phyloP scores from a whole-genome alignment of 2,113 vertebrate genomes.

The Dendropsophus ebraccatus region DNA sequence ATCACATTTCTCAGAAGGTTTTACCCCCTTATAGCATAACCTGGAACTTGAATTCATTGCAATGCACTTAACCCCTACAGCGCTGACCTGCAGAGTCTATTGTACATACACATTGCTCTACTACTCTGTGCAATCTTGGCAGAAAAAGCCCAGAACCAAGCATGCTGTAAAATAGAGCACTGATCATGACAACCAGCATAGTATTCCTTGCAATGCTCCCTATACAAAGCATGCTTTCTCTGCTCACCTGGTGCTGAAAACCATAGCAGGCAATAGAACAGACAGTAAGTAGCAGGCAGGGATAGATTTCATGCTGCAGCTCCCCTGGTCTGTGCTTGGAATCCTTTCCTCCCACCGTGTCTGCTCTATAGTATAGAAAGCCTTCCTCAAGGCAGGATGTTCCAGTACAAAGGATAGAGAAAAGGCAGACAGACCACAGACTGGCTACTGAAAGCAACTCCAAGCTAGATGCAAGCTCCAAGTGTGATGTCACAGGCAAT shows the following conservation, averaged over 20 bases:
- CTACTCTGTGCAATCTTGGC: background rate
- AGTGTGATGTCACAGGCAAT: slow-evolving; percentile 66
- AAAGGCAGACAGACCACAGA: slow-evolving; percentile 34
- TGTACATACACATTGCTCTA: background rate
- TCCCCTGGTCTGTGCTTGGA: slow-evolving; percentile 44
- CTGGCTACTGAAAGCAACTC: slow-evolving; percentile 41
- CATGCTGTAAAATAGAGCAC: background rate
- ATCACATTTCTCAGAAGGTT: background rate
- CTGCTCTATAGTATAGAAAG: slow-evolving; percentile 51
- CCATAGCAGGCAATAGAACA: slow-evolving; percentile 68
- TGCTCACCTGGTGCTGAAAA: slow-evolving; percentile 75
- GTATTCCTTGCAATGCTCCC: background rate
- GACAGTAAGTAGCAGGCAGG: slow-evolving; percentile 70
- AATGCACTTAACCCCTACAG: background rate
- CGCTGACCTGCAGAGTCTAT: background rate
- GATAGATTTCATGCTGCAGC: slow-evolving; percentile 71
- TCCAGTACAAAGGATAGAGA: slow-evolving; percentile 44
- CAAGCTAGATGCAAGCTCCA: slow-evolving; percentile 59
- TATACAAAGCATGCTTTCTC: slow-evolving; percentile 1
- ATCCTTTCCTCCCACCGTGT: background rate
- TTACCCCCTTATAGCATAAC: background rate
- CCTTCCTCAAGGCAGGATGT: slow-evolving; percentile 41
- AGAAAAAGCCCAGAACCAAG: background rate
- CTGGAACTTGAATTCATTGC: background rate
- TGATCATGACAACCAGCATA: background rate